phyloP scores from a whole-genome alignment of 2,113 vertebrate species.

The Rousettus leschenaultii region DNA sequence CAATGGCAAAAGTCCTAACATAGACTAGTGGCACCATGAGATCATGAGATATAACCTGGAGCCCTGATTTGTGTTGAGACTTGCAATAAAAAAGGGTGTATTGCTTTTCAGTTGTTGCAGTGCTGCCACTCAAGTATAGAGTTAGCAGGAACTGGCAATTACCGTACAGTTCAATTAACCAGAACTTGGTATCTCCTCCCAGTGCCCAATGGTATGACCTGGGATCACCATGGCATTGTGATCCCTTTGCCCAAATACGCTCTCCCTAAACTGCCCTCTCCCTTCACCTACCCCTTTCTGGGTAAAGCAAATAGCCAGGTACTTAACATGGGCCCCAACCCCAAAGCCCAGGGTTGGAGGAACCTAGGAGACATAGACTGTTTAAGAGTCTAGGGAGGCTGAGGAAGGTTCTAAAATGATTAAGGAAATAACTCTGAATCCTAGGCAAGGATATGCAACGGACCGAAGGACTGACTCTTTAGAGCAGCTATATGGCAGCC shows the following conservation, averaged over 20 bases:
- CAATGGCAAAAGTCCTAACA: background rate
- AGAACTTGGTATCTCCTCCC: background rate
- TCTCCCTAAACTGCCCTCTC: background rate
- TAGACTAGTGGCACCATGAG: background rate
- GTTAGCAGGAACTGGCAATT: background rate
- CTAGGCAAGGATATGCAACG: background rate
- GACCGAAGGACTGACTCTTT: background rate
- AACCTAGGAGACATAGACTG: background rate
- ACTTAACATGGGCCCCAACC: background rate
- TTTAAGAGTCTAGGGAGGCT: background rate
- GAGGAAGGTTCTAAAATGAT: background rate
- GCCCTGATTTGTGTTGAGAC: background rate
- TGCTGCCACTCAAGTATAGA: background rate
- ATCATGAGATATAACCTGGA: background rate
- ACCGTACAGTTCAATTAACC: background rate
- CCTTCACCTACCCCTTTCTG: background rate
- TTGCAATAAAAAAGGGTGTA: background rate
- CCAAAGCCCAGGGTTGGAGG: background rate
- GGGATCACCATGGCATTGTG: background rate
- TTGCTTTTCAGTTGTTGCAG: background rate
- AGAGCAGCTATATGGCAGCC: background rate
- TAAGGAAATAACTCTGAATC: background rate
- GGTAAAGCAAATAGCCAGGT: background rate
- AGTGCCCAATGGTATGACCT: background rate
- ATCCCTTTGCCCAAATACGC: background rate